A percentile compares a stretch with the other conserved stretches of the same genome.
Conservation (phyloP, 2,113 vertebrate genomes). For the Tragelaphus imberbis region DNA sequence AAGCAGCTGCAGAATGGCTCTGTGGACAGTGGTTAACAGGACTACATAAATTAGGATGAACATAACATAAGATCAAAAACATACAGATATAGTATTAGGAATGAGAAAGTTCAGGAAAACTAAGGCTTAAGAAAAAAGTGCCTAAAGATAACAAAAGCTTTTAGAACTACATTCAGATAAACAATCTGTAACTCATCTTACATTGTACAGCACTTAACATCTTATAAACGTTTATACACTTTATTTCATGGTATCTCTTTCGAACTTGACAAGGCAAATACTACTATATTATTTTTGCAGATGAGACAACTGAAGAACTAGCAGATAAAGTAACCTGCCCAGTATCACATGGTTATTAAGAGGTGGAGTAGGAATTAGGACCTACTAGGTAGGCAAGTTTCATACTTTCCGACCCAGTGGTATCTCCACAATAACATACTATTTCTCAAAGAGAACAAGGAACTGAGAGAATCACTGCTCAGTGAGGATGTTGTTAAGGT, state of each 20-base stretch:
- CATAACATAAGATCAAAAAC: not conserved
- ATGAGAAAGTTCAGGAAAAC: not conserved
- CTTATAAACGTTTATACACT: not conserved
- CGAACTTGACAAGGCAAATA: not conserved
- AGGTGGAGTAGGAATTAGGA: not conserved
- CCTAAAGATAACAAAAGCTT: constrained; percentile 6
- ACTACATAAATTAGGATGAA: not conserved
- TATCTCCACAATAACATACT: not conserved
- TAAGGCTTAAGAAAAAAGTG: not conserved
- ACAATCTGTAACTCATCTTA: not conserved
- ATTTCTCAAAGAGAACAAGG: constrained; percentile 49
- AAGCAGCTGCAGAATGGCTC: not conserved
- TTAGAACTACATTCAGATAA: constrained; percentile 19
- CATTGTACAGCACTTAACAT: not conserved
- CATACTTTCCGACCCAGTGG: not conserved
- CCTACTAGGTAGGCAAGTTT: not conserved
- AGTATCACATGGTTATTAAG: not conserved
- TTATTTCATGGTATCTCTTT: not conserved
- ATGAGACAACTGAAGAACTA: not conserved
- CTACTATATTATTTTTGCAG: not conserved
- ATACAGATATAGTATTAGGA: not conserved
- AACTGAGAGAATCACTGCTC: constrained; percentile 55
- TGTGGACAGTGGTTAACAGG: not conserved
- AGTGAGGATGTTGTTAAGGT: constrained; percentile 38
- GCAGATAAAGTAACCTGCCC: not conserved